These are phyloP conservation scores for Aelia acuminata DNA, from an alignment of 2,888 invertebrate species.

Conservation along the genomic window DNA sequence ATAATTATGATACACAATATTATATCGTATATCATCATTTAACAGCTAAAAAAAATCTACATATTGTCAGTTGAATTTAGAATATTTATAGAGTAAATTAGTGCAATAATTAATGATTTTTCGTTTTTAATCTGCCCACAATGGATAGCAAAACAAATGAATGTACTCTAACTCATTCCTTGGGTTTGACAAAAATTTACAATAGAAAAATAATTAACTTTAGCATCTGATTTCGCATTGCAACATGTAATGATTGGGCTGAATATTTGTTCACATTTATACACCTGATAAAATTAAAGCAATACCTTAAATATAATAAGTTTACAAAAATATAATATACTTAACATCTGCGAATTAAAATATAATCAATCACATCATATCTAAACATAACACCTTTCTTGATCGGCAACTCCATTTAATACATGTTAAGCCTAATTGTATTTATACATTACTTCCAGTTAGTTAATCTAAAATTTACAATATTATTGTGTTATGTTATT, in stretches of 20 bases:
- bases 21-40: too few species aligned
- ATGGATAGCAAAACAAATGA: background rate
- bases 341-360: constrained; percentile 57
- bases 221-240: constrained; percentile 52
- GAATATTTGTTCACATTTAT: constrained; percentile 54
- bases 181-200: constrained; percentile 18
- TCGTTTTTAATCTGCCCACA: background rate
- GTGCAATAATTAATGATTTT: background rate
- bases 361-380: constrained; percentile 57
- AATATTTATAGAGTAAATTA: background rate
- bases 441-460: constrained; percentile 52
- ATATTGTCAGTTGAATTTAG: background rate
- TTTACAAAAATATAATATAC: constrained; percentile 59
- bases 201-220: constrained; percentile 57
- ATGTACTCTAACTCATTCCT: background rate
- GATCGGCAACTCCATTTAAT: background rate
- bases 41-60: too few species aligned
- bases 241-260: constrained; percentile 47
- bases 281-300: constrained; percentile 50
- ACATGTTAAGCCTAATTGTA: constrained; percentile 38
- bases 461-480: constrained; percentile 7
- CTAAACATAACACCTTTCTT: constrained; percentile 37
- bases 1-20: too few species aligned
- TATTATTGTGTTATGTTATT: constrained; percentile 25
- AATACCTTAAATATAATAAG: constrained; percentile 55